phyloP scores from a whole-genome alignment of 2,797 vertebrate species.

The Falco biarmicus region DNA sequence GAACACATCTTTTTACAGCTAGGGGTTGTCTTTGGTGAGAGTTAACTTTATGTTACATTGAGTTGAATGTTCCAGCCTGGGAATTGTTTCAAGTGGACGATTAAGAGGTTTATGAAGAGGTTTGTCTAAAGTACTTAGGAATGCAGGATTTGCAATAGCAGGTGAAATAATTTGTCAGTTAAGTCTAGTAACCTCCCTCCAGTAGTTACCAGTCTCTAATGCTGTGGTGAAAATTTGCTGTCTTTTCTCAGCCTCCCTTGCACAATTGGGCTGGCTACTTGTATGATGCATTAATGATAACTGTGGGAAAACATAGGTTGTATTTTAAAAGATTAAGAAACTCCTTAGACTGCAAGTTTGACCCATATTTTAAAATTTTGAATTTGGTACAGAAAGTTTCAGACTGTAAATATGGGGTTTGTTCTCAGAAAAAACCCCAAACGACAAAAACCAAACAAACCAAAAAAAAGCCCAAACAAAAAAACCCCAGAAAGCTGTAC shows the following conservation, averaged over 20 bases:
- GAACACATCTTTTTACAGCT: not conserved
- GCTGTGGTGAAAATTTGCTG: not conserved
- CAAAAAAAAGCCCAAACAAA: too few relatives aligned
- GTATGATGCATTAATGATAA: not conserved
- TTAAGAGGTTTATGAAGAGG: conserved; percentile 37
- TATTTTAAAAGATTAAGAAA: not conserved
- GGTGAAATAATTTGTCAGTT: conserved; percentile 40
- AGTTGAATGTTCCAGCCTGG: conserved; percentile 25
- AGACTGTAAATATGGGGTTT: not conserved
- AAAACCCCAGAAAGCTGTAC: not conserved
- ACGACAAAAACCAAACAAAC: not conserved
- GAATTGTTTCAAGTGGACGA: conserved; percentile 45
- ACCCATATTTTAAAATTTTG: not conserved
- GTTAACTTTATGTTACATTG: conserved; percentile 13
- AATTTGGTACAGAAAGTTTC: not conserved
- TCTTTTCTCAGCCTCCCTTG: not conserved
- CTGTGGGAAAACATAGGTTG: not conserved
- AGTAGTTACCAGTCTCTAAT: not conserved
- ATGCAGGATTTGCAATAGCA: conserved; percentile 41
- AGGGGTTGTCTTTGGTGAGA: not conserved
- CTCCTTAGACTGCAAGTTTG: not conserved
- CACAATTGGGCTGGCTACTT: not conserved
- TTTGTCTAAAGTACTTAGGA: conserved; percentile 40
- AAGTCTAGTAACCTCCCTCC: conserved; percentile 21
- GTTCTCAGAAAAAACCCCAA: not conserved